Conservation (phyloP, 2,797 vertebrate species). For the Peromyscus eremicus region DNA sequence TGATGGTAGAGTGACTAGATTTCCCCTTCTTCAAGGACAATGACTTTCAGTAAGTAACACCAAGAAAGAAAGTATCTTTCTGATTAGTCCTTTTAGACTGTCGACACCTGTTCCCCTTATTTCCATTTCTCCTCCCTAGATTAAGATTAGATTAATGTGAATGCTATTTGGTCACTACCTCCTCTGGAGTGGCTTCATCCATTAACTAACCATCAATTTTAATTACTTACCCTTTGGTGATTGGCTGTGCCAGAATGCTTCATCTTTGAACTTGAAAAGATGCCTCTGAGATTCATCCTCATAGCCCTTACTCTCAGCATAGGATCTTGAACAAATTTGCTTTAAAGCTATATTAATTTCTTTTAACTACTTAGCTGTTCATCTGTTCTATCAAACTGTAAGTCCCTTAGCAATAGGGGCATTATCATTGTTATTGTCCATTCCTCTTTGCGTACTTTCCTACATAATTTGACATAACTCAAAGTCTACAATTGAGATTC, state of each 20-base stretch:
- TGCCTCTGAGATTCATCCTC: not conserved
- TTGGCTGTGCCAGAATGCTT: not conserved
- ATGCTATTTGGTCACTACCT: not conserved
- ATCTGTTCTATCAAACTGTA: not conserved
- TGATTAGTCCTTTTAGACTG: not conserved
- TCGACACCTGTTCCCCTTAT: not conserved
- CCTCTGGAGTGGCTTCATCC: not conserved
- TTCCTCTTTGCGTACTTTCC: not conserved
- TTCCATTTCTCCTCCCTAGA: no score
- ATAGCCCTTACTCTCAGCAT: not conserved
- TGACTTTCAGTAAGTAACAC: not conserved
- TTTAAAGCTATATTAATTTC: not conserved
- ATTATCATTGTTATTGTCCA: not conserved
- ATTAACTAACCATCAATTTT: not conserved
- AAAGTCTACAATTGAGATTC: not conserved
- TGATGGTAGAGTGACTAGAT: not conserved
- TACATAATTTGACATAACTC: not conserved
- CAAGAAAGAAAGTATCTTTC: not conserved
- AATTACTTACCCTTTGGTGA: not conserved
- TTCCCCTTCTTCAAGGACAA: not conserved
- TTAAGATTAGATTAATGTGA: not conserved
- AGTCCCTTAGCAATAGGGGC: not conserved
- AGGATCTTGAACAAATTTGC: not conserved
- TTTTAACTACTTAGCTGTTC: not conserved
- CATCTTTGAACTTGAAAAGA: not conserved